Base-by-base conservation (phyloP, 2,113 vertebrate species). In the Anarrhichthys ocellatus region DNA sequence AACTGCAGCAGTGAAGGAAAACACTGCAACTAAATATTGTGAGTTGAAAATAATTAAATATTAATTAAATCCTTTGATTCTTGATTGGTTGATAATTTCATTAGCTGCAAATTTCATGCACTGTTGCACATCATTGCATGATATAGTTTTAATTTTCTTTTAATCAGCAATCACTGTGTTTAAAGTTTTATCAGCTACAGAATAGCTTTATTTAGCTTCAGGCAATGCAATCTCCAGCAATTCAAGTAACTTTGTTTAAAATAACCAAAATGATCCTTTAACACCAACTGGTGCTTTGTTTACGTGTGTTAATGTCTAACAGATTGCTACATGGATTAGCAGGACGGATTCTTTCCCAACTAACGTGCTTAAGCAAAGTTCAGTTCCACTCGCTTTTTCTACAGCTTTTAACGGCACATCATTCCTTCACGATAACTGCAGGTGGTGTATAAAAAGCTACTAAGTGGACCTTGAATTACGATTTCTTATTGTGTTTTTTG, bases 121-220 rank as follows among this genome's bases (percentile, higher is more conserved):
- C 29, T 82, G 48, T 77, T 87, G 38, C 58, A 76, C 61, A 63
- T 58, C 42, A 27, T 76, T 81, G 44, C 44, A 66, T 67, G 59
- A 63, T 78, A 15, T 32, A 36, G n/a, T 40, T 68, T 36, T 27
- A 3, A 11, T 61, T 58, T 29, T 34, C 0, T 50, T 71, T 58
- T 67, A 59, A 67, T 82, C 59, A 48, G 70, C n/a, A 56, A 7
- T 56, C 59, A 54, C 62, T 71, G 18, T 50, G 38, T 74, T 83
- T 54, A 52, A 59, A 52, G 58, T 78, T 84, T 65, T 17, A 69
- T 69, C 76, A 56, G 24, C 6, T 76, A 71, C 13, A 32, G 8
- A 42, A 42, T 7, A 32, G 20, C 20, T 61, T 65, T n/a, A n/a
- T 48, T 79, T 67, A 11, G 72, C 61, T n/a, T 32, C 46, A 80